Evolutionary conservation across 2,888 invertebrate species (phyloP).

Genomic region (Bombylius discolor): DNA sequence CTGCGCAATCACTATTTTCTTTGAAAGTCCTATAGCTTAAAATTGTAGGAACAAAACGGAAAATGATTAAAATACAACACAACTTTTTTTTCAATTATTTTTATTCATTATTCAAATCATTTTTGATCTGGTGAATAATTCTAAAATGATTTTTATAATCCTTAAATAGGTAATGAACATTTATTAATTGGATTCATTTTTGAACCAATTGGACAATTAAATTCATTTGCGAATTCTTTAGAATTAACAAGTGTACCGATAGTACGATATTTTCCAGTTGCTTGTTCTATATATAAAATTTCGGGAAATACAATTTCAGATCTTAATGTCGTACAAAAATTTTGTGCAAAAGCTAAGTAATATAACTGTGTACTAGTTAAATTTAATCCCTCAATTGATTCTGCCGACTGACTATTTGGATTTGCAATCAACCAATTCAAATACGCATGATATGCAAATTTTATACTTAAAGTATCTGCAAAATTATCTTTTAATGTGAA

Average conservation of each 20-base stretch:
- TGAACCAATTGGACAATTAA: conserved; percentile 58
- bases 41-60: neutral
- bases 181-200: conserved; percentile 75
- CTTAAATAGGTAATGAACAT: conserved; percentile 36
- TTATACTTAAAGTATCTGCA: too few relatives aligned
- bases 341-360: neutral
- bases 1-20: too few relatives aligned
- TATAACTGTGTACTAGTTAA: neutral
- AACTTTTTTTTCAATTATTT: neutral
- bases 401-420: neutral
- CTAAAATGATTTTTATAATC: too few relatives aligned
- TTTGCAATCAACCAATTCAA: too few relatives aligned
- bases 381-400: neutral
- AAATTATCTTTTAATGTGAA: too few relatives aligned
- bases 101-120: neutral
- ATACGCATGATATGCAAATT: too few relatives aligned
- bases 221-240: conserved; percentile 67
- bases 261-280: conserved; percentile 74
- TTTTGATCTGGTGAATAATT: too few relatives aligned
- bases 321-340: conserved; percentile 44
- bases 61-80: neutral
- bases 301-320: conserved; percentile 72
- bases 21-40: too few relatives aligned
- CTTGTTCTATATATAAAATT: conserved; percentile 94
- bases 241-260: conserved; percentile 76